Evolutionary conservation across 2,888 invertebrate genomes (phyloP).

Genomic region (Toxonevra muliebris): DNA sequence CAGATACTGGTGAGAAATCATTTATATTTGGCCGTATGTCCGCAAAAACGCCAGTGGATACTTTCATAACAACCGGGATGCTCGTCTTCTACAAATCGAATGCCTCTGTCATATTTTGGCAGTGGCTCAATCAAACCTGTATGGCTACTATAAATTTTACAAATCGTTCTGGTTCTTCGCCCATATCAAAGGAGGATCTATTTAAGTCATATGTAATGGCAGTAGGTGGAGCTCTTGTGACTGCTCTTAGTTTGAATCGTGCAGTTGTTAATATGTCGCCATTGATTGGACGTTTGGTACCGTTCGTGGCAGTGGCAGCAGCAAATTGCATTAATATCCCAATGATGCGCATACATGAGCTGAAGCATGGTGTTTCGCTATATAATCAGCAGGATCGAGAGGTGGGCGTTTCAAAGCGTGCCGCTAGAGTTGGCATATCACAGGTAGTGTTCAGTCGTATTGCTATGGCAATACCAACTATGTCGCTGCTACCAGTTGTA

Average conservation of each 20-base stretch:
- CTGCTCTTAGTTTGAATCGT: slow-evolving; percentile 88
- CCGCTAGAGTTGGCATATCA: slow-evolving; percentile 85
- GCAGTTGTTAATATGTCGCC: slow-evolving; percentile 68
- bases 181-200: slow-evolving; percentile 65
- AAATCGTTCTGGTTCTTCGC: slow-evolving; percentile 85
- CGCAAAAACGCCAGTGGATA: slow-evolving; percentile 97
- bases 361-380: slow-evolving; percentile 82
- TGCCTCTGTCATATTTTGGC: slow-evolving; percentile 95
- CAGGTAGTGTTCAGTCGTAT: slow-evolving; percentile 90
- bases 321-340: slow-evolving; percentile 99
- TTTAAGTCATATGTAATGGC: slow-evolving; percentile 83
- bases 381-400: slow-evolving; percentile 78
- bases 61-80: slow-evolving; percentile 92
- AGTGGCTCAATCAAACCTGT: slow-evolving; percentile 95
- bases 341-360: slow-evolving; percentile 90
- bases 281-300: slow-evolving; percentile 84
- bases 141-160: slow-evolving; percentile 99
- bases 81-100: slow-evolving; percentile 94
- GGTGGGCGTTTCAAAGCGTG: slow-evolving; percentile 71
- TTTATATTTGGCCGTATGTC: slow-evolving; percentile 93
- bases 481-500: slow-evolving; percentile 78
- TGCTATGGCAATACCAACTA: slow-evolving; percentile 92
- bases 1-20: slow-evolving; percentile 98
- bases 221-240: slow-evolving; percentile 90
- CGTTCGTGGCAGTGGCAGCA: slow-evolving; percentile 93